phyloP scores from a whole-genome alignment of 2,888 invertebrate species.

The Unio delphinus region DNA sequence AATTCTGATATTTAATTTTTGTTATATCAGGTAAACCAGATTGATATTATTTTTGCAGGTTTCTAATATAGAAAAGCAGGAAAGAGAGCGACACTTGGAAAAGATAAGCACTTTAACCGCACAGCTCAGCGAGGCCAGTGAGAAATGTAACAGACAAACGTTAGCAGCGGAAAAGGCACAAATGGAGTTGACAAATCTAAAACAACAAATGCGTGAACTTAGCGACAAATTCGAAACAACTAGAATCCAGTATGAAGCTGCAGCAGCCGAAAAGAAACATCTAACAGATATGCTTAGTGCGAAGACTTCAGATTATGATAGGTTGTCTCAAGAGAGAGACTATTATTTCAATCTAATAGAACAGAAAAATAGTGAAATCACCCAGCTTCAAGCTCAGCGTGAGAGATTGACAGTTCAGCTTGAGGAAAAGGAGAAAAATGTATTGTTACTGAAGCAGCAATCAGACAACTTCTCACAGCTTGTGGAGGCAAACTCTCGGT shows the following conservation, averaged over 20 bases:
- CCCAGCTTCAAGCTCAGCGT: constrained; percentile 44
- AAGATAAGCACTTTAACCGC: constrained; percentile 54
- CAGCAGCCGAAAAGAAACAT: constrained; percentile 49
- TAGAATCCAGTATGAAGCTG: constrained; percentile 47
- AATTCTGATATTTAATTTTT: not conserved
- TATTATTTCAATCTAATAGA: constrained; percentile 59
- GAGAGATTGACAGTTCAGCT: constrained; percentile 59
- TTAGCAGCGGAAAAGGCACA: constrained; percentile 51
- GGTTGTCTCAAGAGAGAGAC: constrained; percentile 58
- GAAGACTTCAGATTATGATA: constrained; percentile 47
- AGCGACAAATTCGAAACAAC: constrained; percentile 47
- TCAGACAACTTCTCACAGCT: constrained; percentile 51
- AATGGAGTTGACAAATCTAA: constrained; percentile 46
- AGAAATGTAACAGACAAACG: constrained; percentile 52
- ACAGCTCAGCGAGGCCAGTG: constrained; percentile 59
- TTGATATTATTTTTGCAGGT: constrained; percentile 33
- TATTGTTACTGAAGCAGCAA: constrained; percentile 58
- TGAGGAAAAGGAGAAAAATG: constrained; percentile 64
- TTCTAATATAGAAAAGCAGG: constrained; percentile 56
- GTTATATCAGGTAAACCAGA: too few species aligned
- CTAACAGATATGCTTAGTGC: constrained; percentile 51
- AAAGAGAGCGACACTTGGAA: constrained; percentile 54
- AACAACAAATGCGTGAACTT: constrained; percentile 45
- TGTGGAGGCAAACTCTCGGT: constrained; percentile 50
- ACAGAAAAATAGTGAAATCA: constrained; percentile 56